Evolutionary conservation across 2,797 vertebrate species (phyloP).

Genomic region (Perodicticus potto): DNA sequence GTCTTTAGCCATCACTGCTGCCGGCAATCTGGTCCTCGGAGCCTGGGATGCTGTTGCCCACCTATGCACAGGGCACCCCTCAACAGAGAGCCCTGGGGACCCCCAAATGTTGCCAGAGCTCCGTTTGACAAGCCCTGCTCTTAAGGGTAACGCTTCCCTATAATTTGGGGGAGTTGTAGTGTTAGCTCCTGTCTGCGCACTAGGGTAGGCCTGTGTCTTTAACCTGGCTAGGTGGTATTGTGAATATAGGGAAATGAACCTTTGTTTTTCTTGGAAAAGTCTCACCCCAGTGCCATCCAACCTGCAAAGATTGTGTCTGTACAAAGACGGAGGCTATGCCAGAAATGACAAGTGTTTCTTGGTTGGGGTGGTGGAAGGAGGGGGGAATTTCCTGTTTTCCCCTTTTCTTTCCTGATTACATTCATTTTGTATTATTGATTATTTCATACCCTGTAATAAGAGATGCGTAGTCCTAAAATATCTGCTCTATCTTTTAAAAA

Average conservation of each 20-base stretch:
- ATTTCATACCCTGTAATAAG: background rate
- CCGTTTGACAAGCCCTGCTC: no score
- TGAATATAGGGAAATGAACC: rapidly evolving
- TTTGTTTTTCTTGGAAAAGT: background rate
- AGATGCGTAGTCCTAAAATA: background rate
- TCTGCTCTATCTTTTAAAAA: background rate
- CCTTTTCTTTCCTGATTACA: background rate
- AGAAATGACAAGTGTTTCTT: background rate
- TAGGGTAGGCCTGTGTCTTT: rapidly evolving
- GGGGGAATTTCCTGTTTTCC: background rate
- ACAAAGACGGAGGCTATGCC: rapidly evolving
- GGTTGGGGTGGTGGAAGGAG: background rate
- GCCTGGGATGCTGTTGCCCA: rapidly evolving
- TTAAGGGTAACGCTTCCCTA: no score
- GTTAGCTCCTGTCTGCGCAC: rapidly evolving
- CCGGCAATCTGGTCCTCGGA: no score
- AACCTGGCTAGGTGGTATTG: rapidly evolving
- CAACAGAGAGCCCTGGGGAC: no score
- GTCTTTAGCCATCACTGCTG: background rate
- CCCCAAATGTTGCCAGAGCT: rapidly evolving
- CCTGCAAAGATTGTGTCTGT: rapidly evolving
- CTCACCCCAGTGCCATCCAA: no score
- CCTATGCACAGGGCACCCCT: no score
- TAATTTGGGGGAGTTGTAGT: rapidly evolving
- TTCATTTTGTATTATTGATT: background rate